Evolutionary conservation across 2,113 vertebrate species (phyloP).

Genomic region (Pongo abelii): DNA sequence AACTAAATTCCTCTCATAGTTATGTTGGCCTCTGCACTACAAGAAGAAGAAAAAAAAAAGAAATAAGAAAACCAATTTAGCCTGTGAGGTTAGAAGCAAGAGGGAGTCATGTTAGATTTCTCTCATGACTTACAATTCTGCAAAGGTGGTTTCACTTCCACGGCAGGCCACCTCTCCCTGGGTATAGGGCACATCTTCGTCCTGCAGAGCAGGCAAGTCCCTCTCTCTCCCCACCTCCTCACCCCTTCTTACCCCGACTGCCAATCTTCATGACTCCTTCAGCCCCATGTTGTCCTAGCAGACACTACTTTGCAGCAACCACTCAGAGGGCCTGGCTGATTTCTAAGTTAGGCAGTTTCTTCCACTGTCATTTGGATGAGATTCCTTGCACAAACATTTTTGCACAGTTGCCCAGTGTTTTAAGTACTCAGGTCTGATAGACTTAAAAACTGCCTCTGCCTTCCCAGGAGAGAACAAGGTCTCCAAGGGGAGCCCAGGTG

Average conservation of each 20-base stretch:
- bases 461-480: not conserved
- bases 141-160: too few species aligned
- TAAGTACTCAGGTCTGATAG: not conserved
- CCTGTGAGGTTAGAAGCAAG: too few species aligned
- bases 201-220: not conserved
- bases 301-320: not conserved
- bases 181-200: not conserved
- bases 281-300: not conserved
- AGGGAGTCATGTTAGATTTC: too few species aligned
- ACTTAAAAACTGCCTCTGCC: not conserved
- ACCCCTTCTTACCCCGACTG: not conserved
- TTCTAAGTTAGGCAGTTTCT: not conserved
- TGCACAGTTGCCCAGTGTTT: not conserved
- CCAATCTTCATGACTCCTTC: not conserved
- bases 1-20: too few species aligned
- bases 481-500: not conserved
- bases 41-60: not conserved
- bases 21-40: not conserved
- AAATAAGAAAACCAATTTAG: too few species aligned
- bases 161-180: not conserved
- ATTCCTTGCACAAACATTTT: not conserved
- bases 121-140: too few species aligned
- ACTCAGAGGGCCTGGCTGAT: not conserved
- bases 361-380: not conserved
- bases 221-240: not conserved